Percentiles rank a stretch among this genome's conserved stretches.
phyloP scores from a whole-genome alignment of 2,888 invertebrate species.

The Ernsta delagoae region DNA sequence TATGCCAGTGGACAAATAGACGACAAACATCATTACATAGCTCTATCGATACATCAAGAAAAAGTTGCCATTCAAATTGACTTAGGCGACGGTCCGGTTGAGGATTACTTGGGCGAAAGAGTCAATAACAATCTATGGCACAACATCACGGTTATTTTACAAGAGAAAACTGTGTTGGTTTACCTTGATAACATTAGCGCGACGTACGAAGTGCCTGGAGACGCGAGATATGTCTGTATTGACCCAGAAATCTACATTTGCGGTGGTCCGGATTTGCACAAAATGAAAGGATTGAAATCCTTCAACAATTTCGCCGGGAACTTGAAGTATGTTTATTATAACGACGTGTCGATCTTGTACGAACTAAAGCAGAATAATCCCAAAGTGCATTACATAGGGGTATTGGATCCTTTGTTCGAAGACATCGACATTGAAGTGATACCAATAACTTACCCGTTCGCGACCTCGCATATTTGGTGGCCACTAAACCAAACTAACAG shows the following conservation, averaged over 20 bases:
- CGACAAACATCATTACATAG: constrained; percentile 95
- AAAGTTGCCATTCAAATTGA: constrained; percentile 94
- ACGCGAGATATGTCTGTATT: constrained; percentile 89
- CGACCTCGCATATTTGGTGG: constrained; percentile 96
- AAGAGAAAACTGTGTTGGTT: constrained; percentile 89
- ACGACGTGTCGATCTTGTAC: constrained; percentile 95
- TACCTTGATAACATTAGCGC: constrained; percentile 90
- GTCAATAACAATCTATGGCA: constrained; percentile 94
- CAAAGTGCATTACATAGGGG: constrained; percentile 92
- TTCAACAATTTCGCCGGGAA: constrained; percentile 95
- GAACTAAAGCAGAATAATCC: constrained; percentile 93
- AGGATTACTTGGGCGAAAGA: constrained; percentile 87
- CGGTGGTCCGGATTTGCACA: constrained; percentile 93
- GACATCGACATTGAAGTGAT: constrained; percentile 94
- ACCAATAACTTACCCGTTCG: constrained; percentile 96
- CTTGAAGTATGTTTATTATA: constrained; percentile 96
- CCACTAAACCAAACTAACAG: constrained; percentile 90
- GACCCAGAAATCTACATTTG: constrained; percentile 98
- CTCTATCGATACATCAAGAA: constrained; percentile 93
- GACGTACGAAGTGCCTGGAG: constrained; percentile 89
- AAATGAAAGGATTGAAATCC: constrained; percentile 92
- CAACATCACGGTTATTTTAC: constrained; percentile 94
- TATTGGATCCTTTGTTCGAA: constrained; percentile 92
- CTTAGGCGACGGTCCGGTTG: constrained; percentile 92
- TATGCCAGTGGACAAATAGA: constrained; percentile 97